Evolutionary conservation across 2,797 vertebrate species (phyloP).

Genomic region (Schizopygopsis malacanthus): DNA sequence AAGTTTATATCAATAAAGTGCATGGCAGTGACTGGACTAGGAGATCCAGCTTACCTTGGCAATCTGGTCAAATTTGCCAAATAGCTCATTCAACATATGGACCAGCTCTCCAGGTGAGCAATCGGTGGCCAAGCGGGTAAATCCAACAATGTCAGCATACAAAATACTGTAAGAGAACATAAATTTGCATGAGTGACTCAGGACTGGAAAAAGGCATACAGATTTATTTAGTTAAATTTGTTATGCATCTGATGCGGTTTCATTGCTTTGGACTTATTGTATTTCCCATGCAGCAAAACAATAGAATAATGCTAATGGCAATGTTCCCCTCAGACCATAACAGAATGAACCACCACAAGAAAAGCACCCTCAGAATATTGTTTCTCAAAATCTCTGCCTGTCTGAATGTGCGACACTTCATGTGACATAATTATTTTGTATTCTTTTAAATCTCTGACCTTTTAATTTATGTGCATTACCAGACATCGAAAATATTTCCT

Average conservation of each 20-base stretch:
- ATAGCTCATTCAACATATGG: constrained; percentile 96
- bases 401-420: not conserved
- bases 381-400: not conserved
- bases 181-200: constrained; percentile 3
- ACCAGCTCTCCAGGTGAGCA: constrained; percentile 95
- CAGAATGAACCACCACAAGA: constrained; percentile 6
- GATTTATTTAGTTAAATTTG: not conserved
- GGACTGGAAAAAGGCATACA: not conserved
- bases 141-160: constrained; percentile 96
- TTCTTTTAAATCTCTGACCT: constrained; percentile 27
- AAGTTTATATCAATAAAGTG: not conserved
- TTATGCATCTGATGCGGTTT: not conserved
- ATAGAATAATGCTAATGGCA: not conserved
- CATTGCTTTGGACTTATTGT: not conserved
- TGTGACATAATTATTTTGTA: not conserved
- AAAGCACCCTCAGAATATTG: not conserved
- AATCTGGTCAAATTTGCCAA: constrained; percentile 98
- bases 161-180: constrained; percentile 84
- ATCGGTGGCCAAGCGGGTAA: constrained; percentile 95
- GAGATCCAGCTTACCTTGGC: constrained; percentile 85
- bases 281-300: not conserved
- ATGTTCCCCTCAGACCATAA: not conserved
- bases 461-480: constrained; percentile 10
- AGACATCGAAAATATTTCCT: not conserved
- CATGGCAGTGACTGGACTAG: not conserved